Percentiles rank a stretch among this genome's conserved stretches.
Conservation (phyloP, 2,797 vertebrate genomes). For the Mastacembelus armatus region DNA sequence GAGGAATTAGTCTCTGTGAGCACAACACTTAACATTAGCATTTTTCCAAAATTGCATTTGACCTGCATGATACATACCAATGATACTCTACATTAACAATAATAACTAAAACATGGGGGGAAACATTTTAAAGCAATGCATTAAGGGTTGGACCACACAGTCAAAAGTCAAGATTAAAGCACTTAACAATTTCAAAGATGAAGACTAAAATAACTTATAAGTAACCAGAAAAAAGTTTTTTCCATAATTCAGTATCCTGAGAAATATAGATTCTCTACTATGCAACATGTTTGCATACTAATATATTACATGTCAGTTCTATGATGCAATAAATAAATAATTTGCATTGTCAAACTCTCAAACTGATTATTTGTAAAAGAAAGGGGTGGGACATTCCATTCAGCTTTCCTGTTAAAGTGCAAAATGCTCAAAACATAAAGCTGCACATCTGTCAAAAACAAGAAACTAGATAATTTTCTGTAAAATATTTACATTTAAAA, state of each 20-base stretch:
- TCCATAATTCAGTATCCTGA: constrained; percentile 33
- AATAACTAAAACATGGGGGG: constrained; percentile 2
- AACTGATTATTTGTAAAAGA: constrained; percentile 14
- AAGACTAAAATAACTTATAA: constrained; percentile 21
- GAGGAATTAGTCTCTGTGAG: constrained; percentile 17
- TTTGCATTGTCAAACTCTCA: constrained; percentile 20
- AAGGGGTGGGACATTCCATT: constrained; percentile 40
- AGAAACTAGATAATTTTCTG: not conserved
- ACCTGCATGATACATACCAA: constrained; percentile 35
- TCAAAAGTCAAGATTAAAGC: not conserved
- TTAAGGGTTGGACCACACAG: constrained; percentile 4
- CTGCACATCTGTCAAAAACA: constrained; percentile 34
- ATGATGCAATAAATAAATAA: constrained; percentile 43
- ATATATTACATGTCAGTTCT: constrained; percentile 34
- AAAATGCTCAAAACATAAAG: constrained; percentile 62
- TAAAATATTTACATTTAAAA: constrained; percentile 31
- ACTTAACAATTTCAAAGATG: constrained; percentile 26
- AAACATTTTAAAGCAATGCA: constrained; percentile 6
- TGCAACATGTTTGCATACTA: constrained; percentile 40
- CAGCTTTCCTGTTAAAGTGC: constrained; percentile 72
- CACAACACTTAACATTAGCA: constrained; percentile 26
- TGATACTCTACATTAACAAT: constrained; percentile 27
- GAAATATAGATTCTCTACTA: constrained; percentile 51
- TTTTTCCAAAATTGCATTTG: constrained; percentile 32
- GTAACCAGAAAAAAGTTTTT: constrained; percentile 33